phyloP scores from a whole-genome alignment of 1,140 invertebrate species.

The Matsumurasca onukii region DNA sequence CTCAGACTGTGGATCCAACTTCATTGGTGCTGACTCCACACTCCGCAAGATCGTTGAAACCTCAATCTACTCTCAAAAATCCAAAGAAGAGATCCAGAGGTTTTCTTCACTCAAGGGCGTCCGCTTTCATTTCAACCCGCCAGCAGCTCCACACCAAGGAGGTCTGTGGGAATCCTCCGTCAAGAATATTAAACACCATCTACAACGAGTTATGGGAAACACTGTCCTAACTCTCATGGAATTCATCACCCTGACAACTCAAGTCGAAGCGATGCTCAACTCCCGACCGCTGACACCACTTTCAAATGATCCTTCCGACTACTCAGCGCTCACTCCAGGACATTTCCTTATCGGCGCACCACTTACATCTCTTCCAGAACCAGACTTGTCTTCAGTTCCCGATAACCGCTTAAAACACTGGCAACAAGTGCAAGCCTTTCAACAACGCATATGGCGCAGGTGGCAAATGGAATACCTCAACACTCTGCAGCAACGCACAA shows the following conservation, averaged over 20 bases:
- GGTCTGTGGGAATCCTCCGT: background rate
- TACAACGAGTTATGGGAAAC: background rate
- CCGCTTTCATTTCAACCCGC: background rate
- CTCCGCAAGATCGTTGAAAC: background rate
- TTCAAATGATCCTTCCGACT: background rate
- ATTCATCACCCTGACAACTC: background rate
- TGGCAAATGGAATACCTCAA: too few relatives aligned
- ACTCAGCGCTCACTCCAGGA: too few relatives aligned
- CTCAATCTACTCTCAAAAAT: background rate
- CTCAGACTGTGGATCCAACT: conserved; percentile 2
- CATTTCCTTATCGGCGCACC: too few relatives aligned
- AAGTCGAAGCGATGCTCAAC: background rate
- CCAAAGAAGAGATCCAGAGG: background rate
- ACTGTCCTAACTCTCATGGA: background rate
- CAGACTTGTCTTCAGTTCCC: too few relatives aligned
- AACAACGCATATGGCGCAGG: too few relatives aligned
- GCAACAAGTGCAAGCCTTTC: too few relatives aligned
- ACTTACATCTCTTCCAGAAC: too few relatives aligned
- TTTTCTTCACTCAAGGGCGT: background rate
- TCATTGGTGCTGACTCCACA: background rate
- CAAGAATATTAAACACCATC: background rate
- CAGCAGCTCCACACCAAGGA: background rate
- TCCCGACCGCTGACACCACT: background rate
- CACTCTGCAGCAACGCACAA: too few relatives aligned
- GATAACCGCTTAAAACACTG: too few relatives aligned